Conservation (phyloP, 2,113 vertebrate species). For the Loxodonta africana region DNA sequence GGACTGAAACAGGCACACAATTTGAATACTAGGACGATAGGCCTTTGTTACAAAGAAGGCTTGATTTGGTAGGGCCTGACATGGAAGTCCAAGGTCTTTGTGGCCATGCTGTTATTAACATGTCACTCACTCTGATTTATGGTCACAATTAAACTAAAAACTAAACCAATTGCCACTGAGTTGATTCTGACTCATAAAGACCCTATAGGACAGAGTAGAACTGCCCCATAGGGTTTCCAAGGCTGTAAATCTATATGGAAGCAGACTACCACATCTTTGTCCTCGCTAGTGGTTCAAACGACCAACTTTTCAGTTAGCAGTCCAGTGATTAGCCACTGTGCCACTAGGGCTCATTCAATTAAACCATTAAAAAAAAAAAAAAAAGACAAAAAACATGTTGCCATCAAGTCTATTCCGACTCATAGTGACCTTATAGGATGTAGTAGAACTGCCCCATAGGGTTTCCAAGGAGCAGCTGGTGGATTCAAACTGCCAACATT, state of each 20-base stretch:
- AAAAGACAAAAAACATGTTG: too few relatives aligned
- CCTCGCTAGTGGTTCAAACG: neutral
- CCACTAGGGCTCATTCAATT: neutral
- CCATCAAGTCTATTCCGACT: neutral
- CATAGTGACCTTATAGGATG: too few relatives aligned
- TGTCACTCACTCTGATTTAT: neutral
- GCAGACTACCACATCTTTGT: neutral
- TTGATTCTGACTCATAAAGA: neutral
- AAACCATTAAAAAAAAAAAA: neutral
- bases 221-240: neutral
- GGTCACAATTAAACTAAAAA: neutral
- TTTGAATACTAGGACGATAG: neutral
- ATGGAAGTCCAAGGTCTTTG: neutral
- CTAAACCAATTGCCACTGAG: neutral
- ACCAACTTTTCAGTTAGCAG: neutral
- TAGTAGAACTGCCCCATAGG: too few relatives aligned
- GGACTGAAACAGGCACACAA: accelerated
- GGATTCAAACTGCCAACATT: too few relatives aligned
- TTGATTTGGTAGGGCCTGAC: neutral
- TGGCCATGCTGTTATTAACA: neutral
- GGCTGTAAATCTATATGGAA: neutral
- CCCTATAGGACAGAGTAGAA: neutral
- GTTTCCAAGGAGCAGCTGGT: too few relatives aligned
- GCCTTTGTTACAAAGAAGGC: neutral
- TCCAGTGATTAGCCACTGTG: neutral